Evolutionary conservation across 1,140 invertebrate genomes (phyloP).

Genomic region (Trichomalopsis sarcophagae): DNA sequence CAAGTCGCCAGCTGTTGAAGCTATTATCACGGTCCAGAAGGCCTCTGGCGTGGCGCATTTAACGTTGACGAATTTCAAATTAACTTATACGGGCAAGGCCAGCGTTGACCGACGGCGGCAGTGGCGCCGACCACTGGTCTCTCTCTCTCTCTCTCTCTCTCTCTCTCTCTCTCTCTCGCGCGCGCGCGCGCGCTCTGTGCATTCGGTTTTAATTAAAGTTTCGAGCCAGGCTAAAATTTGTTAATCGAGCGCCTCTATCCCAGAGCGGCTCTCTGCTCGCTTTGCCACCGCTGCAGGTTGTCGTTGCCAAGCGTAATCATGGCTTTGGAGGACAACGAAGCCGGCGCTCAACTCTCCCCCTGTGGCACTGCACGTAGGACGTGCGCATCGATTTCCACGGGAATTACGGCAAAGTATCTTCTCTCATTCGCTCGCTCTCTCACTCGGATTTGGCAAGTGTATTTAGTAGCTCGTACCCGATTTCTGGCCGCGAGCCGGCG

Average conservation of each 20-base stretch:
- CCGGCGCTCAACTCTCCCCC: not conserved
- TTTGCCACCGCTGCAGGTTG: not conserved
- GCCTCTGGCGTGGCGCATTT: conserved; percentile 10
- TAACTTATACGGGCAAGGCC: conserved; percentile 36
- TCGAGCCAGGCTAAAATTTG: conserved; percentile 41
- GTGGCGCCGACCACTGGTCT: not conserved
- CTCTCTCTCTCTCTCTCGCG: not conserved
- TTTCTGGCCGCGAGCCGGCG: not conserved
- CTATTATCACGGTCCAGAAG: conserved; percentile 30
- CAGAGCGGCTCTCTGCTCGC: conserved; percentile 3
- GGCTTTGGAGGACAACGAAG: conserved; percentile 36
- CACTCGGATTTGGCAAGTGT: conserved; percentile 22
- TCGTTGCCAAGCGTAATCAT: conserved; percentile 49
- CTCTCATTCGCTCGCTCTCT: not conserved
- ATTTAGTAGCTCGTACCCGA: conserved; percentile 11
- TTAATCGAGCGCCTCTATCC: conserved; percentile 45
- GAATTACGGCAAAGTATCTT: conserved; percentile 35
- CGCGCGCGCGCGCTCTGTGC: no score
- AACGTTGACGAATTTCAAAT: conserved; percentile 49
- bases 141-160: not conserved
- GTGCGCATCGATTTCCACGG: conserved; percentile 36
- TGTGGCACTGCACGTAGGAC: not conserved
- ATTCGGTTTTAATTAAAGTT: conserved; percentile 53
- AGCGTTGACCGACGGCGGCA: no score
- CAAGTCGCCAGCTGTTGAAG: conserved; percentile 37